Percentiles rank a stretch among this genome's conserved stretches.
phyloP scores from a whole-genome alignment of 2,113 vertebrate species.

The Lonchura striata region DNA sequence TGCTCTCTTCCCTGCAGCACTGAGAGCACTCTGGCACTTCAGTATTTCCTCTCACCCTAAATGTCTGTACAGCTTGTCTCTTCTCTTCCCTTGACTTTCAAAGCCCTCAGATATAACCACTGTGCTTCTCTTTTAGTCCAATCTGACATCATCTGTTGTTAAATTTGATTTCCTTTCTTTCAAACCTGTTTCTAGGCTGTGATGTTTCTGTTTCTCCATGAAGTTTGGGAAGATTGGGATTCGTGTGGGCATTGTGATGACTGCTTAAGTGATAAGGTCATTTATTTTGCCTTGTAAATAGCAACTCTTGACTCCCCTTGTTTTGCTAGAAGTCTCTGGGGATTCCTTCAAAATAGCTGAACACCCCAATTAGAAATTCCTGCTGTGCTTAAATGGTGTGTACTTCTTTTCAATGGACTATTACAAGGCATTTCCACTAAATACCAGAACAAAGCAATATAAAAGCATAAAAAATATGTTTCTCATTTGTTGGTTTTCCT shows the following conservation, averaged over 20 bases:
- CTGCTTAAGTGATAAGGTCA: not conserved
- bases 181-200: conserved; percentile 24
- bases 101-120: not conserved
- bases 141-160: not conserved
- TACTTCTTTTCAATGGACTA: not conserved
- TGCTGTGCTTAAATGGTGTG: not conserved
- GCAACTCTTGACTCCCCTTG: not conserved
- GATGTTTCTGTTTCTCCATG: not conserved
- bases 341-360: not conserved
- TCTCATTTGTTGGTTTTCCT: not conserved
- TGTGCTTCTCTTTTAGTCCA: not conserved
- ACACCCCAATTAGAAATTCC: not conserved
- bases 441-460: not conserved
- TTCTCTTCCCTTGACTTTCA: not conserved
- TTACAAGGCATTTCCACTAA: not conserved
- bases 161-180: conserved; percentile 29
- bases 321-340: not conserved
- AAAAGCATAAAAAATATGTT: not conserved
- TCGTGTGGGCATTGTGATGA: not conserved
- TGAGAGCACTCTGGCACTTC: not conserved
- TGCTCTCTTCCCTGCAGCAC: not conserved
- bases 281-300: conserved; percentile 22
- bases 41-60: not conserved
- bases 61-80: not conserved
- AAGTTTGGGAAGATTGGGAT: conserved; percentile 21